phyloP scores from a whole-genome alignment of 2,797 vertebrate genomes.

The Propithecus perrieri region DNA sequence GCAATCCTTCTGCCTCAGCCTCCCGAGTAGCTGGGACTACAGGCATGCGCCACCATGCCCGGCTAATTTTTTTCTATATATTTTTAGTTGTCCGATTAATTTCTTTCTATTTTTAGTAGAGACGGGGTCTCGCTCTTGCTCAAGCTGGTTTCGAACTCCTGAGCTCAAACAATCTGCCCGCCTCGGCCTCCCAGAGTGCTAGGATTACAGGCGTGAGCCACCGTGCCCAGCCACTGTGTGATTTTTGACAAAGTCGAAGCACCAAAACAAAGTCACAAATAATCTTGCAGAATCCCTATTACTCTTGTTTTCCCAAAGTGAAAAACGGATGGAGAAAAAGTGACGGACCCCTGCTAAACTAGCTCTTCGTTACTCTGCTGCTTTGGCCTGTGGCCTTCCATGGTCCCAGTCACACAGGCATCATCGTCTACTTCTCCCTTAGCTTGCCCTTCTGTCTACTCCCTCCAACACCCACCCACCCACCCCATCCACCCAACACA shows the following conservation, averaged over 20 bases:
- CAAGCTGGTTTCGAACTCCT: too few species aligned
- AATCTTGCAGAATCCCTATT: background rate
- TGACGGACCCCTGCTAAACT: background rate
- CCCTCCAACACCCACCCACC: background rate
- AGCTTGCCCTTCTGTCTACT: background rate
- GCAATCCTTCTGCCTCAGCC: too few species aligned
- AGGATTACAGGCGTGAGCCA: too few species aligned
- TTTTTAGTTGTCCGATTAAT: too few species aligned
- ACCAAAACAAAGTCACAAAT: background rate
- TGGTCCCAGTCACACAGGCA: rapidly evolving
- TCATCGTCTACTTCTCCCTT: background rate
- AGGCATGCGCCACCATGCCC: too few species aligned
- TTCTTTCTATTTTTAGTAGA: too few species aligned
- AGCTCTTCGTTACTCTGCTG: background rate
- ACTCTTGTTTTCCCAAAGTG: background rate
- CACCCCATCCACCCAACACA: background rate
- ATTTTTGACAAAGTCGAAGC: background rate
- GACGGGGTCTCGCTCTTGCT: too few species aligned
- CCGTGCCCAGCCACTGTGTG: too few species aligned
- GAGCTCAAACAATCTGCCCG: too few species aligned
- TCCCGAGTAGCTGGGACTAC: too few species aligned
- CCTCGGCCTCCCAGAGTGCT: too few species aligned
- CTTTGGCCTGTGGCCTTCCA: background rate
- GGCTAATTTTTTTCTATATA: too few species aligned
- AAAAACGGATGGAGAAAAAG: background rate